These are phyloP conservation scores for Thalassarche chlororhynchos DNA, from an alignment of 2,113 vertebrate species.

Conservation along the genomic window DNA sequence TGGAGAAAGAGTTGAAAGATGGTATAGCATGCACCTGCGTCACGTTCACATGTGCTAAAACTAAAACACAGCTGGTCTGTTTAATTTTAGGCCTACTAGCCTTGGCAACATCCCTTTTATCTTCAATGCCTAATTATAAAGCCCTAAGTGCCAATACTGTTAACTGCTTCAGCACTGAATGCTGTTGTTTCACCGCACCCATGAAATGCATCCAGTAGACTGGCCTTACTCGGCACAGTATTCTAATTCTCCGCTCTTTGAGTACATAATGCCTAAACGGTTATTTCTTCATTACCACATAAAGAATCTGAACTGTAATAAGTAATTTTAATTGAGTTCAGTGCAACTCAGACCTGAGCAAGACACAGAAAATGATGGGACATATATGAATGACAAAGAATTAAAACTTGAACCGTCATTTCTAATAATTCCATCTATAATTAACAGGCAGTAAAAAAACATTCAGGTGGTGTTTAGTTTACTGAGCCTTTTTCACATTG, in stretches of 20 bases:
- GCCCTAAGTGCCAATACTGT: conserved; percentile 1
- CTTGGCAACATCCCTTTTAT: conserved; percentile 55
- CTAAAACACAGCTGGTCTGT: conserved; percentile 64
- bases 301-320: not conserved
- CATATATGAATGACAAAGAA: not conserved
- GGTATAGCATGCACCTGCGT: conserved; percentile 3
- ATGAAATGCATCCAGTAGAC: not conserved
- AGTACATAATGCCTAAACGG: not conserved
- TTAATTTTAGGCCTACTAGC: conserved; percentile 64
- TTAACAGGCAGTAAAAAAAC: not conserved
- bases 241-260: not conserved
- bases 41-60: conserved; percentile 35
- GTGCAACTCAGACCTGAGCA: not conserved
- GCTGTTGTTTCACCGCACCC: not conserved
- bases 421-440: not conserved
- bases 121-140: conserved; percentile 54
- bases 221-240: not conserved
- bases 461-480: not conserved
- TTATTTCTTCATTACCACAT: not conserved
- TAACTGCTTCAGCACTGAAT: conserved; percentile 35
- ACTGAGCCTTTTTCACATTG: not conserved
- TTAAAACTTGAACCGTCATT: not conserved
- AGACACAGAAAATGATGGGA: not conserved
- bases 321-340: not conserved
- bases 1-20: not conserved